Percentiles rank a stretch among this genome's conserved stretches.
Conservation (phyloP, 1,140 invertebrate species). For the Cyphomyrmex costatus region DNA sequence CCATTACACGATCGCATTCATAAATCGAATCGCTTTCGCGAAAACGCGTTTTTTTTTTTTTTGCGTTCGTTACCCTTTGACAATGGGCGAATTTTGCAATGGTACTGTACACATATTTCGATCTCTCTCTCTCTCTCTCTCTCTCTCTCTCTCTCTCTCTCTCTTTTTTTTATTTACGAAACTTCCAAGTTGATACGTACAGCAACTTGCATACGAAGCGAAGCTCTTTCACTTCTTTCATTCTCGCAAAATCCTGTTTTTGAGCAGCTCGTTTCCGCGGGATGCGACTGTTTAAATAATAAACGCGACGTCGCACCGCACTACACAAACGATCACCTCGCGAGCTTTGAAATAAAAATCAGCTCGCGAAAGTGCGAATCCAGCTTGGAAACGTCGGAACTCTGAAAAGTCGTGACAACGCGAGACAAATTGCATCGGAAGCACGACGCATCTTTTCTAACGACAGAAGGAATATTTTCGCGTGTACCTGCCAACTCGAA, state of each 20-base stretch:
- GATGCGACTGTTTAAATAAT: slow-evolving; percentile 58
- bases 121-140: slow-evolving; percentile 1
- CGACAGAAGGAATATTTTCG: slow-evolving; percentile 33
- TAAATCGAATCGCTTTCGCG: slow-evolving; percentile 25
- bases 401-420: slow-evolving; percentile 51
- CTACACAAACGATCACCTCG: slow-evolving; percentile 48
- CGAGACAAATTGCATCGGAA: slow-evolving; percentile 57
- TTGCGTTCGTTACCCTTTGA: slow-evolving; percentile 4
- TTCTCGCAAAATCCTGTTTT: slow-evolving; percentile 47
- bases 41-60: slow-evolving; percentile 39
- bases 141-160: slow-evolving; percentile 2
- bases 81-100: slow-evolving; percentile 21
- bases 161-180: neutral
- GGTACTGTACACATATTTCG: slow-evolving; percentile 16
- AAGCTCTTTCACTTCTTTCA: slow-evolving; percentile 5
- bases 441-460: slow-evolving; percentile 27
- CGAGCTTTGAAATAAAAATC: slow-evolving; percentile 62
- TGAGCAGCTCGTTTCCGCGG: slow-evolving; percentile 47
- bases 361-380: slow-evolving; percentile 44
- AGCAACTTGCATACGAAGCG: slow-evolving; percentile 1
- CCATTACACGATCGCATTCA: slow-evolving; percentile 40
- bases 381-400: neutral
- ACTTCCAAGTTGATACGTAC: neutral
- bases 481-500: slow-evolving; percentile 8
- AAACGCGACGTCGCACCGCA: slow-evolving; percentile 45